Base-by-base conservation (phyloP, 1,140 invertebrate genomes). In the Drosophila seguyi region DNA sequence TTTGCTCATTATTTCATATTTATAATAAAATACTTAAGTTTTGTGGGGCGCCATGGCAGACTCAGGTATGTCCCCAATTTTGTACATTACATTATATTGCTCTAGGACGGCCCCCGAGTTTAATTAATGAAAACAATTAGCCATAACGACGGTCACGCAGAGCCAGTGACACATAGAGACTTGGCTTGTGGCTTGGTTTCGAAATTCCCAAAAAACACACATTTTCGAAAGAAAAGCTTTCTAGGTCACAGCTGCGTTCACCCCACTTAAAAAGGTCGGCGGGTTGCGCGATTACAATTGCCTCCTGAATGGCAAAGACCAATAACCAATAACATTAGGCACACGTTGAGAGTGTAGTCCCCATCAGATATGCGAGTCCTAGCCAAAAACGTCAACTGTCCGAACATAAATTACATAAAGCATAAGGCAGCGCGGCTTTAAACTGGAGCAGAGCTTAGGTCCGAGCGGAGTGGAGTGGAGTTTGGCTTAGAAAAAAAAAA, bases 201-300 rank as follows among this genome's bases (percentile, higher is more conserved):
- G 67, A 63, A 88, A 88, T 50, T n/a, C 48, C 48, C 25, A 1
- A 16, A 53, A 36, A 36, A 38, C 0, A 53, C 20, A 38, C 45
- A 41, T 80, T 78, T 88, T 80, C 76, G 68, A 87, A 87, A 87
- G 84, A 87, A 90, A 87, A 90, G 61, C 85, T 87, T 74, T 88
- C 84, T 90, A 87, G 84, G 84, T 90, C 84, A 90, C 72, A 77
- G 60, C 61, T 75, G 79, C 48, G 47, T 58, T 29, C n/a, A n/a
- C 18, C 53, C 60, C 73, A 82, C 68, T 83, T 47, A 74, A 60
- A 86, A 81, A 84, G 83, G 76, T 88, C 72, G 45, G 25, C 45
- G 29, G 56, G 63, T 81, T 48, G 58, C 55, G 52, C 41, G 56
- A 47, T 53, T 52, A 10, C 38, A 25, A 59, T 41, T 34, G 45